Evolutionary conservation across 2,797 vertebrate species (phyloP).

Genomic region (Astyanax mexicanus): DNA sequence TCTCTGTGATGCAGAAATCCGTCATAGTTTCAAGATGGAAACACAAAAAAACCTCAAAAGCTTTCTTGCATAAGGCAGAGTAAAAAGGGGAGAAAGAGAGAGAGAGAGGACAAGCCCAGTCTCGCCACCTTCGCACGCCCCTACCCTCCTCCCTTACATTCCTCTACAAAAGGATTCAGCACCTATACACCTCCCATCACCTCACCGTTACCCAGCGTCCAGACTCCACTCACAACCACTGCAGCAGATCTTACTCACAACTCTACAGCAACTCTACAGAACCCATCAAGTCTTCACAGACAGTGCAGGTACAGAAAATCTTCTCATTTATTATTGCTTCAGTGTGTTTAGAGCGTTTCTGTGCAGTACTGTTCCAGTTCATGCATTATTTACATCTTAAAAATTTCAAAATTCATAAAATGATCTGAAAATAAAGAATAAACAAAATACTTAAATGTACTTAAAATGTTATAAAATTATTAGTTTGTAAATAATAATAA

Average conservation of each 20-base stretch:
- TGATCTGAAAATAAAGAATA: too few species aligned
- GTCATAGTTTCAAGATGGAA: not conserved
- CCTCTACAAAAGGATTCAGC: not conserved
- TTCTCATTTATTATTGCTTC: too few species aligned
- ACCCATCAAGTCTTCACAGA: not conserved
- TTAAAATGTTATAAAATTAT: too few species aligned
- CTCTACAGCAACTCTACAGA: not conserved
- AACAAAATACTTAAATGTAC: too few species aligned
- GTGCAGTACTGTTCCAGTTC: too few species aligned
- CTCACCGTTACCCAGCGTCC: not conserved
- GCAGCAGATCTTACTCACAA: not conserved
- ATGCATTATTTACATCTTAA: too few species aligned
- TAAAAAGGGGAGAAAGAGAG: not conserved
- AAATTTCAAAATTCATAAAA: too few species aligned
- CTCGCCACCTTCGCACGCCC: not conserved
- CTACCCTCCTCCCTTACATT: not conserved
- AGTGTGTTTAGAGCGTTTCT: too few species aligned
- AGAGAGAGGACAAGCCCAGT: conserved; percentile 1
- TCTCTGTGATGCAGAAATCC: not conserved
- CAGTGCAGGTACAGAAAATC: not conserved
- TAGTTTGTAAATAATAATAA: too few species aligned
- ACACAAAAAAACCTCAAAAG: conserved; percentile 7
- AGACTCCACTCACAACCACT: not conserved
- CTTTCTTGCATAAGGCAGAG: not conserved
- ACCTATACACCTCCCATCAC: not conserved